Percentiles rank a stretch among this genome's conserved stretches.
Conservation (phyloP, 1,140 invertebrate genomes). For the Drosophila sp. region DNA sequence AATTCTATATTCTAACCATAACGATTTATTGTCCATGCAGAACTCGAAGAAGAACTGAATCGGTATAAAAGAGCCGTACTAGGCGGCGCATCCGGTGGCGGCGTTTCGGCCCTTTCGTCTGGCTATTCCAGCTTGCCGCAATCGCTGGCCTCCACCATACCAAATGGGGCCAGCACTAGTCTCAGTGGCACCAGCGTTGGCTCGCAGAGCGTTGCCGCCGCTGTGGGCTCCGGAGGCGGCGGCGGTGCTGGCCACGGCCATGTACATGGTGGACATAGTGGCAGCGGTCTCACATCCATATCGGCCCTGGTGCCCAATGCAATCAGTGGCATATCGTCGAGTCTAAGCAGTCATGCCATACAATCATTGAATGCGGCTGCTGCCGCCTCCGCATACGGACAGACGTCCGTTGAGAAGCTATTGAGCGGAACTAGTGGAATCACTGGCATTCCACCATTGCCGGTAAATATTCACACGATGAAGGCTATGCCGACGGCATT, state of each 20-base stretch:
- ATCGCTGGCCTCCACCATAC: constrained; percentile 68
- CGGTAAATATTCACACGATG: constrained; percentile 83
- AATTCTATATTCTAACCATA: not conserved
- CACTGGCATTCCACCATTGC: constrained; percentile 82
- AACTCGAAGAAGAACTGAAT: constrained; percentile 82
- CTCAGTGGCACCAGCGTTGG: constrained; percentile 70
- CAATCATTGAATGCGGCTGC: constrained; percentile 67
- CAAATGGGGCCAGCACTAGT: constrained; percentile 72
- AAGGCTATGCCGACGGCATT: constrained; percentile 83
- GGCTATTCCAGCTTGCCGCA: constrained; percentile 73
- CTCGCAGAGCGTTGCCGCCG: constrained; percentile 58
- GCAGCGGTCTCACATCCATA: constrained; percentile 75
- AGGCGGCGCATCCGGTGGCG: constrained; percentile 65
- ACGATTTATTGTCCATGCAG: constrained; percentile 31
- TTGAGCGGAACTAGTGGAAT: constrained; percentile 81
- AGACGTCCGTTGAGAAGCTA: constrained; percentile 77
- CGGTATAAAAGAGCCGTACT: constrained; percentile 79
- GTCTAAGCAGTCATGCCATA: constrained; percentile 80
- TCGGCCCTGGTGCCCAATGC: constrained; percentile 80
- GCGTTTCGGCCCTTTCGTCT: constrained; percentile 69
- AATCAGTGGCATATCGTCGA: constrained; percentile 81
- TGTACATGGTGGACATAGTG: constrained; percentile 1
- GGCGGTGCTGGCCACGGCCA: constrained; percentile 8
- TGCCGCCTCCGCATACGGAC: constrained; percentile 48
- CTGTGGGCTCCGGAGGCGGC: constrained; percentile 38